These are phyloP conservation scores for Lochmaea crataegi DNA, from an alignment of 2,888 invertebrate genomes.

Conservation along the genomic window DNA sequence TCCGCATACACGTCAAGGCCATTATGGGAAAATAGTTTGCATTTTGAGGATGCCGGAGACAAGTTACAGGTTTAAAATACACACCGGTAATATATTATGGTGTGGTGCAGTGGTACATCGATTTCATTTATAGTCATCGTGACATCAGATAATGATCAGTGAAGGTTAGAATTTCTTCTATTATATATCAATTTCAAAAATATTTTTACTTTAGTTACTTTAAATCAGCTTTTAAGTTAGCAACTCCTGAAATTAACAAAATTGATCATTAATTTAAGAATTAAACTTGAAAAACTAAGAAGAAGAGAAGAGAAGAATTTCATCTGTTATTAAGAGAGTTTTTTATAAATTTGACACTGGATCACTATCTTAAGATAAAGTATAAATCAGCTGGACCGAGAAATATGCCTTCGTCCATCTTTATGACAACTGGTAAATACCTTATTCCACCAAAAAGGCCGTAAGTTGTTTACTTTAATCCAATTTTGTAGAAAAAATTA, in stretches of 20 bases:
- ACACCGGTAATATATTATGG: conserved; percentile 6
- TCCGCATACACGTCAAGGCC: conserved; percentile 29
- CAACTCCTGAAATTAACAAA: no score
- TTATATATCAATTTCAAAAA: not conserved
- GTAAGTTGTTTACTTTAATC: conserved; percentile 3
- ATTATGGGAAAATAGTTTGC: conserved; percentile 26
- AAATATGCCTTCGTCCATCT: conserved; percentile 8
- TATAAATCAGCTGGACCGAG: not conserved
- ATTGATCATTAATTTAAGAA: no score
- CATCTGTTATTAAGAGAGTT: no score
- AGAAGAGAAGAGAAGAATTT: no score
- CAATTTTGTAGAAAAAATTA: not conserved
- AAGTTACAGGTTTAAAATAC: conserved; percentile 14
- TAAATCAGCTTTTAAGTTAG: not conserved
- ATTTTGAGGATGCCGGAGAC: conserved; percentile 23
- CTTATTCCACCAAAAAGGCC: conserved; percentile 6
- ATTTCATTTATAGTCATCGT: not conserved
- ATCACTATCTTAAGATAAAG: not conserved
- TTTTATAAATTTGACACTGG: no score
- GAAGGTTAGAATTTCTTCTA: not conserved
- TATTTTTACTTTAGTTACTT: not conserved
- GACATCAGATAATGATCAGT: conserved; percentile 7
- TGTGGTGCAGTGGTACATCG: conserved; percentile 1
- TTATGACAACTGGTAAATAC: conserved; percentile 19
- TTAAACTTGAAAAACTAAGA: no score